Percentiles rank a stretch among this genome's conserved stretches.
Evolutionary conservation across 2,797 vertebrate genomes (phyloP).

Genomic region (Petrocephalus sullivani): DNA sequence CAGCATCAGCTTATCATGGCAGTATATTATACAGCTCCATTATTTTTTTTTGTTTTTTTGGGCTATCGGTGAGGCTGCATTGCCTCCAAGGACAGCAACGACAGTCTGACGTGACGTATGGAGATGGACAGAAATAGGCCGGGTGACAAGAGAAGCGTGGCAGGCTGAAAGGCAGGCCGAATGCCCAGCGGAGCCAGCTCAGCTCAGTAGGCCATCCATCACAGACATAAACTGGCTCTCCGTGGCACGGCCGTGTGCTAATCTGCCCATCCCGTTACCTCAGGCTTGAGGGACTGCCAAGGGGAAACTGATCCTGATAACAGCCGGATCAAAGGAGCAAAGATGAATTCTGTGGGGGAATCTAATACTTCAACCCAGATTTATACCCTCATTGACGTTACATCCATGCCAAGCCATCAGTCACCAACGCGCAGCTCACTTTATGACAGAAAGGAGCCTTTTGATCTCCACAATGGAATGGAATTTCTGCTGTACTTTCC

Average conservation of each 20-base stretch:
- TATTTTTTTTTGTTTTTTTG: not conserved
- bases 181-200: not conserved
- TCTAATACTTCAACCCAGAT: conserved; percentile 24
- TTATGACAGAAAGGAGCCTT: not conserved
- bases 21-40: not conserved
- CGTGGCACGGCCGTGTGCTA: not conserved
- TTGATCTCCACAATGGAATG: not conserved
- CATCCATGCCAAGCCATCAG: not conserved
- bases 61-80: not conserved
- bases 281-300: not conserved
- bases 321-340: not conserved
- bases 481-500: not conserved
- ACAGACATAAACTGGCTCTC: conserved; percentile 10
- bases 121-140: not conserved
- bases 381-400: conserved; percentile 30
- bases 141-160: not conserved
- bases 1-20: not conserved
- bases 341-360: conserved; percentile 11
- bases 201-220: not conserved
- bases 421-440: conserved; percentile 13
- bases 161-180: not conserved
- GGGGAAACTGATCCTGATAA: not conserved
- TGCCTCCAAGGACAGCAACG: not conserved
- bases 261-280: conserved; percentile 12
- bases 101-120: not conserved